Evolutionary conservation across 2,888 invertebrate species (phyloP), one percentile per base, ranked within the genome.

Genomic region (Exocentrus adspersus): DNA sequence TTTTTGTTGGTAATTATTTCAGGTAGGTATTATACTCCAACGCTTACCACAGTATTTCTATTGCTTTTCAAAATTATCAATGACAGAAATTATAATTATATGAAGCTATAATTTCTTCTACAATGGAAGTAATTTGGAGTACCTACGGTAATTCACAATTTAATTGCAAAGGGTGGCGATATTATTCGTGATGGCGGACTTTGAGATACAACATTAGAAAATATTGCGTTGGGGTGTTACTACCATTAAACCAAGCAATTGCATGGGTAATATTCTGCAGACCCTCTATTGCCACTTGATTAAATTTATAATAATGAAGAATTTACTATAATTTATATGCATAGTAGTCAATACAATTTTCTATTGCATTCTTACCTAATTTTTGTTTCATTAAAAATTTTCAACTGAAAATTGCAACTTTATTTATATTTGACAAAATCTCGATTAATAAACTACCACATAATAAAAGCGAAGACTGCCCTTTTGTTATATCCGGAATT

Each of bases 191-290:
- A 53, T 21, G 53, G 53, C 16, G n/a, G n/a, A n/a, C n/a, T n/a
- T n/a, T 32, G 41, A 16, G 30, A 30, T 51, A 32, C 9, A 32
- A 32, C 53, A 37, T 37, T 37, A 41, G 42, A 53, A 53, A 53
- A 53, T 53, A 53, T 53, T 41, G 41, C 53, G 41, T 24, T 41
- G 42, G 53, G 53, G 53, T 42, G 51, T 32, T 51, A 19, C 51
- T 32, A 42, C 53, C 41, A 53, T 53, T 53, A 53, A 53, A 53
- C 41, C 19, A 30, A 42, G 41, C 53, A 41, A 53, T 53, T 53
- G 41, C 21, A 41, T 20, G 32, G 53, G 53, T 53, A 21, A 53
- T 53, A 53, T 53, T 53, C 42, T 53, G 53, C 16, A 30, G 53
- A 12, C 5, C 53, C 53, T 42, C 42, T 41, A 53, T 30, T 53